These are phyloP conservation scores for Lasioglossum villosulum DNA, from an alignment of 2,888 invertebrate species.

Conservation along the genomic window DNA sequence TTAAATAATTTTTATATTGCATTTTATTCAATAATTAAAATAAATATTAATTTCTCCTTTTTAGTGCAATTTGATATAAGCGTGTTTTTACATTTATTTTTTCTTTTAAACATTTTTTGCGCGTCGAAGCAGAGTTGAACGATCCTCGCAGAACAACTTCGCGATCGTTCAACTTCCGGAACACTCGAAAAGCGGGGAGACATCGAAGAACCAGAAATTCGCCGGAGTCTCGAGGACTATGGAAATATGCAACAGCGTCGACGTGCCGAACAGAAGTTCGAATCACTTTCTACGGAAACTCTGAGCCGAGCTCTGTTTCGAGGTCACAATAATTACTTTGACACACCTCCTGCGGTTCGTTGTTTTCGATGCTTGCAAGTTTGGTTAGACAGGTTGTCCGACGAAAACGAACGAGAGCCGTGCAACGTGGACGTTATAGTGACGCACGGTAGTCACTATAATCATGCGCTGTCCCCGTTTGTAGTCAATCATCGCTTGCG, in stretches of 20 bases:
- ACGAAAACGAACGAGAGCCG: not conserved
- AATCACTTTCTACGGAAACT: conserved; percentile 13
- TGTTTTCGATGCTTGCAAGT: not conserved
- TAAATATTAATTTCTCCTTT: too few species aligned
- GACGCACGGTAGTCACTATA: not conserved
- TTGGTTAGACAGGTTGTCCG: not conserved
- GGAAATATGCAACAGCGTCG: conserved; percentile 11
- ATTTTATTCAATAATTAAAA: too few species aligned
- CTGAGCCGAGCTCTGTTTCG: not conserved
- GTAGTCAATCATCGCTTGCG: conserved; percentile 2
- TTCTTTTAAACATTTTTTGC: not conserved
- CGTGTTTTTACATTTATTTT: too few species aligned
- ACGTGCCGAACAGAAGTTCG: conserved; percentile 2
- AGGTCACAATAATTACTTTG: conserved; percentile 14
- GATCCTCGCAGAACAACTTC: conserved; percentile 3
- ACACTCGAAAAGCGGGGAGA: conserved; percentile 9
- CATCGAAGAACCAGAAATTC: not conserved
- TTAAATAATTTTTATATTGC: too few species aligned
- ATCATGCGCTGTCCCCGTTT: not conserved
- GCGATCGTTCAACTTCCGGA: not conserved
- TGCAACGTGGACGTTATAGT: not conserved
- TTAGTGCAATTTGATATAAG: too few species aligned
- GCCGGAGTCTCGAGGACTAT: not conserved
- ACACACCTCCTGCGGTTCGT: not conserved
- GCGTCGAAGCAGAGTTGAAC: not conserved